Percentiles rank a stretch among this genome's conserved stretches.
phyloP scores from a whole-genome alignment of 2,113 vertebrate genomes.

The Bujurquina vittata region DNA sequence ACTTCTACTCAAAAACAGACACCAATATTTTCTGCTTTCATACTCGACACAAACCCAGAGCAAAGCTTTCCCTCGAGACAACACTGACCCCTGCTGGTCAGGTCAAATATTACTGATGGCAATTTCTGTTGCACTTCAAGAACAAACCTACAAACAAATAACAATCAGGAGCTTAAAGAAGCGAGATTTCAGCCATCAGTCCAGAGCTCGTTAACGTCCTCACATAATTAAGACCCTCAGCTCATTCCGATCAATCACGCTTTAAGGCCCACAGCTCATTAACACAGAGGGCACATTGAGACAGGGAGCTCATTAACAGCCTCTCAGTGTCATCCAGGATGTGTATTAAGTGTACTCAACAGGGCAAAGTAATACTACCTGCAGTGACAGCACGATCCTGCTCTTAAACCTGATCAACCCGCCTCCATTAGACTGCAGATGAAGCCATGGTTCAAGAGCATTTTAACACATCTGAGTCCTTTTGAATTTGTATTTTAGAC shows the following conservation, averaged over 20 bases:
- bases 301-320: slow-evolving; percentile 19
- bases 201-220: slow-evolving; percentile 27
- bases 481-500: neutral
- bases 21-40: neutral
- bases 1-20: neutral
- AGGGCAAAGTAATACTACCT: neutral
- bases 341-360: neutral
- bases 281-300: slow-evolving; percentile 9
- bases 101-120: neutral
- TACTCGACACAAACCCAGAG: neutral
- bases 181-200: neutral
- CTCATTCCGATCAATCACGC: neutral
- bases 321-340: neutral
- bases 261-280: slow-evolving; percentile 23
- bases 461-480: neutral
- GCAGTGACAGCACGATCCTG: neutral
- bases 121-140: neutral
- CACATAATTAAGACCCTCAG: neutral
- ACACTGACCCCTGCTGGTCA: slow-evolving; percentile 20
- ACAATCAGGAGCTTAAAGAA: neutral
- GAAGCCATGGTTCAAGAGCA: neutral
- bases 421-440: neutral
- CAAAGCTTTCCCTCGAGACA: neutral
- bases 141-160: neutral
- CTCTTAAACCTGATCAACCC: neutral